Base-by-base conservation (phyloP, 2,888 invertebrate genomes). In the Apantesis nais region DNA sequence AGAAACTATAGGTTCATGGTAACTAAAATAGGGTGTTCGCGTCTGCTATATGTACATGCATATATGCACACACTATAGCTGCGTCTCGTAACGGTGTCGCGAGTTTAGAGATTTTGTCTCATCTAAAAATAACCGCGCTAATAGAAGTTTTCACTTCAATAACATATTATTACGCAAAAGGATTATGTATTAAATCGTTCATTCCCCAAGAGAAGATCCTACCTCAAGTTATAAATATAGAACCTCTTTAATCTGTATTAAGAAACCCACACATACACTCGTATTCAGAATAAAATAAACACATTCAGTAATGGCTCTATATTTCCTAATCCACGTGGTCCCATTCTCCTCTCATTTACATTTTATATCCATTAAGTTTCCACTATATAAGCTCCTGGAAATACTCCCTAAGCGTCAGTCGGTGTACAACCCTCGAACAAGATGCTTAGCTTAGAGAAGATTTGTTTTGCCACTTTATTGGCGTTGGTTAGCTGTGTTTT, bases 391-490 rank as follows among this genome's bases (percentile, higher is more conserved):
- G 60, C 65, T 5, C 9, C 31, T 34, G 60, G 0, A 0, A 0
- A 1, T 4, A 2, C 14, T 37, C 14, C 22, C 4, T 29, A 19
- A 22, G 9, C n/a, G 78, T 80, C 84, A 83, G 82, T 82, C 4
- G 58, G 14, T 2, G 11, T 7, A 19, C 14, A 44, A 14, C 19
- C 2, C 31, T 64, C 37, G 1, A 9, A 2, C 73, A 80, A 80
- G 67, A 86, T 86, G 87, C 77, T 74, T 68, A 66, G 69, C 39
- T 63, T 72, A 0, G 67, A 71, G 16, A 71, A 44, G 52, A 66
- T 78, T 0, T 77, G 71, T 48, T 61, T 76, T 0, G 37, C 75
- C 2, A 14, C 75, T 0, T 64, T 76, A 0, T 55, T 84, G 5
- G 65, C 70, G 14, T 63, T 72, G n/a, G 63, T 72, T 0, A 76